Evolutionary conservation across 2,888 invertebrate species (phyloP), one percentile per base, ranked within the genome.

Genomic region (Penaeus monodon): DNA sequence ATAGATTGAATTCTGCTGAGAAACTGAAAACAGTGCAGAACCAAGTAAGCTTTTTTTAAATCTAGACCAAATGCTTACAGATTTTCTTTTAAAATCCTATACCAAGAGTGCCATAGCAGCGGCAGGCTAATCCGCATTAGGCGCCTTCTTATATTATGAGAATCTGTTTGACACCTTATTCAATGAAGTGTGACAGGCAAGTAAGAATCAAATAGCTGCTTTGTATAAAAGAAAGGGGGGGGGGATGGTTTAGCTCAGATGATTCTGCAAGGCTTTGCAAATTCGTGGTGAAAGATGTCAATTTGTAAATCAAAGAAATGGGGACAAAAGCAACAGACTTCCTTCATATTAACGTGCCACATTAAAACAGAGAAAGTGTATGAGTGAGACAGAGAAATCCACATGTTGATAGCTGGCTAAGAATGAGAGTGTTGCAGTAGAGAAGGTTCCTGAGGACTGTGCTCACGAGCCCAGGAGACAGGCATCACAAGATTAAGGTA

Each of bases 361-460:
- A 84, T 64, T 63, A 84, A 84, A 7, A 27, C 57, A 78, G 65
- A 76, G 66, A 84, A 82, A 57, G 78, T 63, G 70, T 78, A 68
- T 78, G 70, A 76, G 68, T 65, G 66, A 84, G 33, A 79, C 63
- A 84, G 79, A 84, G 57, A 57, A 57, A 57, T 57, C 57, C 68
- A 84, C 65, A 63, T 57, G 49, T 22, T 29, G 33, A 63, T n/a
- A 33, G 64, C 33, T 70, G 65, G 68, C 66, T 68, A 79, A 76
- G 84, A 77, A 68, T 70, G 79, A 86, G 86, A 86, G 86, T 86
- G 86, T 64, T 81, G 85, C 82, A 82, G 77, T 64, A 82, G 77
- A 82, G 82, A 82, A 87, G 86, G 83, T 87, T 87, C 86, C 86
- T 87, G 86, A 87, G 86, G 86, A 79, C 78, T 86, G 86, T 82